Evolutionary conservation across 2,113 vertebrate species (phyloP).

Genomic region (Columba janthina): DNA sequence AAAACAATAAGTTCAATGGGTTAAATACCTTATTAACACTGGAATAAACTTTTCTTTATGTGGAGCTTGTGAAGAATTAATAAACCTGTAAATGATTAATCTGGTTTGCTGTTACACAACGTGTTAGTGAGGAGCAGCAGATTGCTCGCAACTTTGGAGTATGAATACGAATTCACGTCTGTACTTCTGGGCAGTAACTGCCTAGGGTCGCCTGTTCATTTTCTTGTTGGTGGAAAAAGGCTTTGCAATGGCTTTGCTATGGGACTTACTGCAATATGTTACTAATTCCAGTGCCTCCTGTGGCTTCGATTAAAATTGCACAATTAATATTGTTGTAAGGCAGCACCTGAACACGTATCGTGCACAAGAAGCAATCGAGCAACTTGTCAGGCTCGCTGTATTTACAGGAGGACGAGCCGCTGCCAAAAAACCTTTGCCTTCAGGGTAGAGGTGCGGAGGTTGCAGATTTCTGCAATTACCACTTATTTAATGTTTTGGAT

Average conservation of each 20-base stretch:
- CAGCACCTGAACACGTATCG: neutral
- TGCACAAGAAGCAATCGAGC: neutral
- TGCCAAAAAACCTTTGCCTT: neutral
- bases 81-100: neutral
- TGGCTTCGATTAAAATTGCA: conserved; percentile 18
- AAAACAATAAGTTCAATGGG: neutral
- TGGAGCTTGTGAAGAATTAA: neutral
- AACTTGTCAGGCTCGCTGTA: neutral
- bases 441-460: neutral
- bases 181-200: neutral
- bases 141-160: neutral
- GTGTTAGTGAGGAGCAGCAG: neutral
- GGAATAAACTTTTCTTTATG: neutral
- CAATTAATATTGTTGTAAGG: neutral
- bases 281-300: conserved; percentile 35
- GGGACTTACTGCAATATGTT: conserved; percentile 1
- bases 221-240: neutral
- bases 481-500: neutral
- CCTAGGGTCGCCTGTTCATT: neutral
- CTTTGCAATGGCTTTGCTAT: neutral
- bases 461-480: neutral
- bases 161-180: neutral
- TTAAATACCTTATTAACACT: neutral
- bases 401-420: neutral
- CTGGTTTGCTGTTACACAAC: neutral